Percentiles rank a stretch among this genome's conserved stretches.
phyloP scores from a whole-genome alignment of 1,140 invertebrate species.

The Lithobius niger region DNA sequence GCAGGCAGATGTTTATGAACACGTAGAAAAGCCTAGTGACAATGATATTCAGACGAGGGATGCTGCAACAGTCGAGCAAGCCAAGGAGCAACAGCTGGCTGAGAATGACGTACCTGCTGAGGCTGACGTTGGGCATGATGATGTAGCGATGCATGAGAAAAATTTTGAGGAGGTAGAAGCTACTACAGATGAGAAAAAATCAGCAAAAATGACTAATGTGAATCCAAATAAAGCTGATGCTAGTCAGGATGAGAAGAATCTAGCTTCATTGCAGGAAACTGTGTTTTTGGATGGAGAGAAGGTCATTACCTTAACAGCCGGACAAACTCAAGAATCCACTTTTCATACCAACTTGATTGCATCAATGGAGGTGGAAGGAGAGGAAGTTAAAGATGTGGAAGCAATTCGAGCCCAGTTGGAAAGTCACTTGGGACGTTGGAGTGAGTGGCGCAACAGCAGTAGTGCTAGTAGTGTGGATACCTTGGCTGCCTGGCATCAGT shows the following conservation, averaged over 20 bases:
- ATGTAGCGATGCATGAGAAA: conserved; percentile 20
- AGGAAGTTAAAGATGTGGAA: conserved; percentile 22
- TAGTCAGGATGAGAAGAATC: conserved; percentile 18
- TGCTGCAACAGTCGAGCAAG: conserved; percentile 56
- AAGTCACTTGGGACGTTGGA: conserved; percentile 8
- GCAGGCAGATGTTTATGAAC: conserved; percentile 58
- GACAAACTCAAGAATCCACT: conserved; percentile 52
- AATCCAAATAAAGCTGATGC: conserved; percentile 16
- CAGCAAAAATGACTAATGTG: conserved; percentile 16
- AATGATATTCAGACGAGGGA: conserved; percentile 41
- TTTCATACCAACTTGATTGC: conserved; percentile 41
- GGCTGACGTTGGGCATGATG: conserved; percentile 20
- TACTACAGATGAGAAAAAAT: conserved; percentile 15
- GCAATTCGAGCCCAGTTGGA: conserved; percentile 23
- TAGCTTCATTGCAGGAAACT: conserved; percentile 30
- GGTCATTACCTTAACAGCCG: conserved; percentile 48
- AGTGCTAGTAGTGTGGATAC: conserved; percentile 9
- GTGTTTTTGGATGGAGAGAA: conserved; percentile 61
- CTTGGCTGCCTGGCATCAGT: conserved; percentile 33
- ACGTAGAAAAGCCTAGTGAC: conserved; percentile 59
- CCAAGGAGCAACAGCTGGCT: conserved; percentile 48
- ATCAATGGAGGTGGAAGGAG: conserved; percentile 5
- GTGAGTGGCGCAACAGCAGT: no score
- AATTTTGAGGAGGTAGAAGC: conserved; percentile 18
- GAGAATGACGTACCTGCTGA: conserved; percentile 15